These are phyloP conservation scores for Fregetta grallaria DNA, from an alignment of 2,113 vertebrate genomes.

Conservation along the genomic window DNA sequence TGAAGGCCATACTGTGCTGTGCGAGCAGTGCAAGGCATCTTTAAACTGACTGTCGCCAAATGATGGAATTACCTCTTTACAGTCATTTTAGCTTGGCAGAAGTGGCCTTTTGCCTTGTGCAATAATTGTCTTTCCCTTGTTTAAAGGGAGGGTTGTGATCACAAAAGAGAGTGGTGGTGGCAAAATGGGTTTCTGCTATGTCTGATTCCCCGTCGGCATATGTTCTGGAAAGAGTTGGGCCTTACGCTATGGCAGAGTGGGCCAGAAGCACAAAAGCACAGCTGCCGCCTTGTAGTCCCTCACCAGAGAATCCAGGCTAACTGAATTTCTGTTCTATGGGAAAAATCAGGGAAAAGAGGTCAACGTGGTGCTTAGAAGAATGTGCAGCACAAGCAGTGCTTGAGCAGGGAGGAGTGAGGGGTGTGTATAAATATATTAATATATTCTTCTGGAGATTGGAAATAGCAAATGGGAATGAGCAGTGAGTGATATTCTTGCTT, in stretches of 20 bases:
- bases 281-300: neutral
- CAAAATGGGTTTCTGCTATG: neutral
- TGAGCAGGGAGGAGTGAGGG: neutral
- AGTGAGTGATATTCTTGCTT: neutral
- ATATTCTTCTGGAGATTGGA: neutral
- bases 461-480: neutral
- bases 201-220: fast-evolving
- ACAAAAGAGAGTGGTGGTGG: neutral
- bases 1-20: neutral
- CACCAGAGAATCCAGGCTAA: neutral
- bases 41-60: neutral
- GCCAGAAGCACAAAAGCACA: neutral
- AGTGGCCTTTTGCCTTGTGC: neutral
- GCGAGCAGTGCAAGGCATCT: neutral
- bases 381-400: neutral
- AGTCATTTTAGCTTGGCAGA: neutral
- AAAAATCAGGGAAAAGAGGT: neutral
- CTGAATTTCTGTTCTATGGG: neutral
- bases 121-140: neutral
- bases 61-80: neutral
- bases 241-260: neutral
- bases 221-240: neutral
- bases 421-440: neutral
- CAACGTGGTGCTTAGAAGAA: neutral
- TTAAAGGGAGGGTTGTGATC: neutral